A percentile compares a stretch with the other conserved stretches of the same genome.
Evolutionary conservation across 1,140 invertebrate species (phyloP).

Genomic region (Monochamus saltuarius): DNA sequence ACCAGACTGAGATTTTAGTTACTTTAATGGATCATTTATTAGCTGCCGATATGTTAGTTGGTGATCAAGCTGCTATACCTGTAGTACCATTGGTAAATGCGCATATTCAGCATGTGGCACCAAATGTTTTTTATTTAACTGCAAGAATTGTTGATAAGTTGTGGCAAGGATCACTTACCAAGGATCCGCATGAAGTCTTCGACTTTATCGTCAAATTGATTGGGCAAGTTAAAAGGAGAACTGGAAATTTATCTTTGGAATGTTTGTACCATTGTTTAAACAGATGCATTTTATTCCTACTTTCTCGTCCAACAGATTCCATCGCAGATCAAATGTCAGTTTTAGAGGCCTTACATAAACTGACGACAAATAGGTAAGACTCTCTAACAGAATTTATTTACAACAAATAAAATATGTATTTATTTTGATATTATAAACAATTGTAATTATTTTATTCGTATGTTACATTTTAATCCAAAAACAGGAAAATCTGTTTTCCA

Average conservation of each 20-base stretch:
- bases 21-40: slow-evolving; percentile 93
- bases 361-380: slow-evolving; percentile 72
- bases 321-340: slow-evolving; percentile 90
- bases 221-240: slow-evolving; percentile 80
- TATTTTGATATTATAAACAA: slow-evolving; percentile 22
- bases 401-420: too few relatives aligned
- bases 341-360: slow-evolving; percentile 88
- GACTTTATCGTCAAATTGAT: slow-evolving; percentile 94
- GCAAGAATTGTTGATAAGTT: slow-evolving; percentile 94
- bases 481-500: too few relatives aligned
- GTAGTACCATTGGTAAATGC: slow-evolving; percentile 76
- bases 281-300: slow-evolving; percentile 87
- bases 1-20: slow-evolving; percentile 88
- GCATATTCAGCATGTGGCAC: slow-evolving; percentile 77
- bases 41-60: slow-evolving; percentile 84
- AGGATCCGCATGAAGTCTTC: slow-evolving; percentile 93
- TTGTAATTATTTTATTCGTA: too few relatives aligned
- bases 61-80: slow-evolving; percentile 77
- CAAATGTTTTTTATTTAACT: slow-evolving; percentile 91
- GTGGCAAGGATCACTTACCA: slow-evolving; percentile 88
- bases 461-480: too few relatives aligned
- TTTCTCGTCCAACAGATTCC: slow-evolving; percentile 87
- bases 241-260: slow-evolving; percentile 73
- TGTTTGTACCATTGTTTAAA: slow-evolving; percentile 92
- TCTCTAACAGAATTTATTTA: too few relatives aligned